Evolutionary conservation across 2,113 vertebrate species (phyloP).

Genomic region (Triplophysa rosa): DNA sequence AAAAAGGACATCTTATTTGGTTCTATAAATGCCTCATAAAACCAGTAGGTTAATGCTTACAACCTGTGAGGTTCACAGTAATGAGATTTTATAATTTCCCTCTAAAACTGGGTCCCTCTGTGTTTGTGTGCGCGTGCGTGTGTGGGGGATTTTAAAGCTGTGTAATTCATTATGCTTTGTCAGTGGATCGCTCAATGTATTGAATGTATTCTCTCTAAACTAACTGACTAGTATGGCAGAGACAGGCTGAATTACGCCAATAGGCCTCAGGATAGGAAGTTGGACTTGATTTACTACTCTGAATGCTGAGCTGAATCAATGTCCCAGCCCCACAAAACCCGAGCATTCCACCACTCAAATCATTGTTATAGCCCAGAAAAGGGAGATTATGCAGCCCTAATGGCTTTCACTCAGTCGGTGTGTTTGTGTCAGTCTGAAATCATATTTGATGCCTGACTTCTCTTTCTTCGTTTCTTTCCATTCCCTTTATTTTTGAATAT

Average conservation of each 20-base stretch:
- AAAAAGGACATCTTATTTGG: constrained; percentile 39
- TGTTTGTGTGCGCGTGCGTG: constrained; percentile 28
- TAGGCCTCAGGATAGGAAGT: constrained; percentile 75
- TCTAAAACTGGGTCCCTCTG: constrained; percentile 9
- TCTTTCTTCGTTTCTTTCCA: constrained; percentile 49
- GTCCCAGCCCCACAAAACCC: constrained; percentile 73
- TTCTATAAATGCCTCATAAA: constrained; percentile 44
- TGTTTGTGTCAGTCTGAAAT: constrained; percentile 77
- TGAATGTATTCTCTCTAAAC: constrained; percentile 80
- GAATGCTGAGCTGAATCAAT: constrained; percentile 80
- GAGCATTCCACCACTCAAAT: constrained; percentile 78
- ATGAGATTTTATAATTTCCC: constrained; percentile 33
- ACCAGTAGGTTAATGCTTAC: constrained; percentile 40
- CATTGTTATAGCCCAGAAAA: constrained; percentile 81
- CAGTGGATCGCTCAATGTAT: constrained; percentile 72
- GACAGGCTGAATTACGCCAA: constrained; percentile 78
- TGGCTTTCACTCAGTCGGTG: constrained; percentile 77
- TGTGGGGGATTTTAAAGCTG: constrained; percentile 57
- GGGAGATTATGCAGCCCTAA: constrained; percentile 81
- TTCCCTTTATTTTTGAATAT: background rate
- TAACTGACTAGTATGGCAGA: constrained; percentile 78
- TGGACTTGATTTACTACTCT: constrained; percentile 84
- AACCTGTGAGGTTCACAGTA: constrained; percentile 44
- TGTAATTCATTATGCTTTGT: constrained; percentile 75
- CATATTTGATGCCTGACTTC: constrained; percentile 82